Conservation (phyloP, 2,888 invertebrate species). For the Thalpophila matura region DNA sequence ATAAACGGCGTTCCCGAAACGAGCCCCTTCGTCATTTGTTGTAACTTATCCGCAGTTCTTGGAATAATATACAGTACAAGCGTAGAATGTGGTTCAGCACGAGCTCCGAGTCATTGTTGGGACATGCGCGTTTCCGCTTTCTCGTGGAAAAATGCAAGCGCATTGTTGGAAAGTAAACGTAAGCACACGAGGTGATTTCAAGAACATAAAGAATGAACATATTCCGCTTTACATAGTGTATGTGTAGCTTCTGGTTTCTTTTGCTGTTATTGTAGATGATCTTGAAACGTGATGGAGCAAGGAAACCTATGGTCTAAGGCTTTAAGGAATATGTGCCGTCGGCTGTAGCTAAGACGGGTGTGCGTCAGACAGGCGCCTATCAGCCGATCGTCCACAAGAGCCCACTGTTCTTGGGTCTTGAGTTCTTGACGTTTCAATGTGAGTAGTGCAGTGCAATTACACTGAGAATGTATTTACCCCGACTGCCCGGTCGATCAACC, state of each 20-base stretch:
- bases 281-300: conserved; percentile 38
- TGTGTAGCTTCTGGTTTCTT: conserved; percentile 3
- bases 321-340: conserved; percentile 43
- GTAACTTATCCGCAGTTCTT: conserved; percentile 76
- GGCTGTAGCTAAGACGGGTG: conserved; percentile 49
- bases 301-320: conserved; percentile 20
- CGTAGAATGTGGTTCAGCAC: conserved; percentile 84
- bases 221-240: conserved; percentile 37
- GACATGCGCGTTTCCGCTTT: conserved; percentile 90
- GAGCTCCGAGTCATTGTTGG: conserved; percentile 84
- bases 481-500: conserved; percentile 68
- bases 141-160: conserved; percentile 89
- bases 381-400: conserved; percentile 74
- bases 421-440: conserved; percentile 72
- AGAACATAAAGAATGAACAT: conserved; percentile 65
- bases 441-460: conserved; percentile 73
- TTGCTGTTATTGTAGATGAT: conserved; percentile 20
- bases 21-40: conserved; percentile 44
- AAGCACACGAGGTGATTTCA: conserved; percentile 70
- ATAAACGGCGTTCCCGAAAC: conserved; percentile 57
- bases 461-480: conserved; percentile 65
- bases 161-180: conserved; percentile 86
- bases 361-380: conserved; percentile 78
- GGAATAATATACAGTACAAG: conserved; percentile 84
- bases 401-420: conserved; percentile 85